A percentile compares a stretch with the other conserved stretches of the same genome.
phyloP scores from a whole-genome alignment of 2,888 invertebrate genomes.

The Camponotus fellah region DNA sequence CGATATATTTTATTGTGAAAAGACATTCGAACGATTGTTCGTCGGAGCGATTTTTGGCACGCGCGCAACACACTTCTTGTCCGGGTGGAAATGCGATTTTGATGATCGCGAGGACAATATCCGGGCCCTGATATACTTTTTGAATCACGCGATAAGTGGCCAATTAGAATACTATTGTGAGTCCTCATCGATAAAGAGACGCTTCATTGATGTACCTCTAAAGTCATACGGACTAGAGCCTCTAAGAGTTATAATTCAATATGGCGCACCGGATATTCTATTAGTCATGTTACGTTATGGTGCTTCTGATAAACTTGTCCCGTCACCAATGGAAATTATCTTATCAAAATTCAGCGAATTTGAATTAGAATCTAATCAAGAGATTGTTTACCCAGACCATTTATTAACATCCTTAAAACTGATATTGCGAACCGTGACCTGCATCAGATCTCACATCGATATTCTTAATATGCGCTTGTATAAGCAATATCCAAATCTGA shows the following conservation, averaged over 20 bases:
- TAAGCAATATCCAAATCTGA: slow-evolving; percentile 86
- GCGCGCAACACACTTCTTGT: slow-evolving; percentile 92
- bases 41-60: slow-evolving; percentile 94
- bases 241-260: slow-evolving; percentile 91
- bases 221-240: slow-evolving; percentile 93
- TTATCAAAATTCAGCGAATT: slow-evolving; percentile 90
- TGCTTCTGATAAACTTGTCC: slow-evolving; percentile 87
- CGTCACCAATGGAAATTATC: slow-evolving; percentile 89
- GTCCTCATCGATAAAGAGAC: slow-evolving; percentile 81
- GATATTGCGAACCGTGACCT: slow-evolving; percentile 89
- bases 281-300: slow-evolving; percentile 89
- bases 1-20: slow-evolving; percentile 90
- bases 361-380: slow-evolving; percentile 82
- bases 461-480: slow-evolving; percentile 77
- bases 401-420: slow-evolving; percentile 90
- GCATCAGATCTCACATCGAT: slow-evolving; percentile 80
- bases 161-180: slow-evolving; percentile 87
- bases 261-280: slow-evolving; percentile 92
- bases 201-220: slow-evolving; percentile 93
- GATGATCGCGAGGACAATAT: slow-evolving; percentile 92
- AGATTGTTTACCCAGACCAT: slow-evolving; percentile 89
- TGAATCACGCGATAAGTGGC: slow-evolving; percentile 91
- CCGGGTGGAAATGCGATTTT: slow-evolving; percentile 96
- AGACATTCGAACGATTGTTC: slow-evolving; percentile 90
- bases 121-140: slow-evolving; percentile 91